Evolutionary conservation across 2,797 vertebrate species (phyloP).

Genomic region (Malurus leucopterus): DNA sequence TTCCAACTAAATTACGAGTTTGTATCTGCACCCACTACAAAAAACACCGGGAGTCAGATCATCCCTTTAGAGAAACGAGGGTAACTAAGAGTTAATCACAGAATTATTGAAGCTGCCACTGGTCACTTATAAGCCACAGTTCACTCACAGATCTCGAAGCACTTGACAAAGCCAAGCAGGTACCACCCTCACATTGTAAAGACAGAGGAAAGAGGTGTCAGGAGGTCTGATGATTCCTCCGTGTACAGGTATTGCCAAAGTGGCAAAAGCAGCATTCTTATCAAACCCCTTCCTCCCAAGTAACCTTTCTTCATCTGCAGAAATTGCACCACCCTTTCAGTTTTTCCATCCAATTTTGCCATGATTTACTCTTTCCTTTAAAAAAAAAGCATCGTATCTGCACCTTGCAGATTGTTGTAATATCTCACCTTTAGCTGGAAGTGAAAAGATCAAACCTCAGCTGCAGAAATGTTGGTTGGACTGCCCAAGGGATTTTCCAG

Average conservation of each 20-base stretch:
- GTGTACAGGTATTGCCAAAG: background rate
- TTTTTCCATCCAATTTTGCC: background rate
- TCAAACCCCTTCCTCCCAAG: background rate
- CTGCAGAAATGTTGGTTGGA: background rate
- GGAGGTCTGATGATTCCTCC: background rate
- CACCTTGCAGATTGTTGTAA: background rate
- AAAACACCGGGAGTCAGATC: background rate
- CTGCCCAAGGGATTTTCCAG: background rate
- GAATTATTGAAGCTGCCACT: rapidly evolving
- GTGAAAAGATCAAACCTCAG: background rate
- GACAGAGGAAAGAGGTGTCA: background rate
- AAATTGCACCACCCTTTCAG: background rate
- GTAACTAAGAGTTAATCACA: background rate
- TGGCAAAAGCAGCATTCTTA: background rate
- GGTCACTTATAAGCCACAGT: background rate
- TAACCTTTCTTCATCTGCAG: background rate
- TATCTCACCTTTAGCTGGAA: background rate
- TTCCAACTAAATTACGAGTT: background rate
- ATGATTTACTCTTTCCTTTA: background rate
- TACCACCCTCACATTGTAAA: background rate
- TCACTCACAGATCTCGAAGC: background rate
- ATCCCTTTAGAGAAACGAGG: background rate
- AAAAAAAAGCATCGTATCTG: background rate
- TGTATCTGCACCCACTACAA: background rate
- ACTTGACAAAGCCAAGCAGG: background rate